Percentiles rank a stretch among this genome's conserved stretches.
These are phyloP conservation scores for Hypercompe scribonia DNA, from an alignment of 2,888 invertebrate species.

Conservation along the genomic window DNA sequence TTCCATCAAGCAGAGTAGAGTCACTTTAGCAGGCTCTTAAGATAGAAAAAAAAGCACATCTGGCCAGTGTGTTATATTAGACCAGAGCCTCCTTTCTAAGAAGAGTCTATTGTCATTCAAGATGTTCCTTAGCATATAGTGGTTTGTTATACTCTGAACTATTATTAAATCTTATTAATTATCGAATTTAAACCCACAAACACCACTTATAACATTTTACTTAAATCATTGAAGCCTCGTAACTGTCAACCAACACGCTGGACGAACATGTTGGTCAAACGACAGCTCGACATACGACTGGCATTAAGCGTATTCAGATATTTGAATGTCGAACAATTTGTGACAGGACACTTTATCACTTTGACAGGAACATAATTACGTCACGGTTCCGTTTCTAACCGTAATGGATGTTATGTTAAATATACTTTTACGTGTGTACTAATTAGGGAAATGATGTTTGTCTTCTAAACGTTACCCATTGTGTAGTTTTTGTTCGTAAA, in stretches of 20 bases:
- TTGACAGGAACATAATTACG: slow-evolving; percentile 20
- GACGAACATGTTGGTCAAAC: slow-evolving; percentile 6
- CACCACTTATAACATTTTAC: neutral
- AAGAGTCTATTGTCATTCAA: too few species aligned
- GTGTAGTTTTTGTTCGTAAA: neutral
- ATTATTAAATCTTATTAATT: neutral
- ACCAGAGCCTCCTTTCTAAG: too few species aligned
- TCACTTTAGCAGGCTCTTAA: too few species aligned
- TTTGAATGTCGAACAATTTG: slow-evolving; percentile 25
- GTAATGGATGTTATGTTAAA: slow-evolving; percentile 1
- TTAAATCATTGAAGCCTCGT: slow-evolving; percentile 4
- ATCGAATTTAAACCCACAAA: too few species aligned
- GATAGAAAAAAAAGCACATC: too few species aligned
- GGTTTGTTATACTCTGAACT: neutral
- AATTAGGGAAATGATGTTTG: neutral
- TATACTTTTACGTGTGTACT: neutral
- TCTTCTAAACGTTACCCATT: neutral
- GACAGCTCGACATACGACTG: slow-evolving; percentile 1
- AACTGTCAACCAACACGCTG: slow-evolving; percentile 7
- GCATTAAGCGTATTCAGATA: slow-evolving; percentile 7
- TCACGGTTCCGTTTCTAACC: neutral
- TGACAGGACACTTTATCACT: slow-evolving; percentile 19
- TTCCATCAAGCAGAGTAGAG: too few species aligned
- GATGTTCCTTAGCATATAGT: too few species aligned
- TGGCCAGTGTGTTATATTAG: too few species aligned